Conservation (phyloP, 2,797 vertebrate species). For the Sternarchorhynchus goeldii region DNA sequence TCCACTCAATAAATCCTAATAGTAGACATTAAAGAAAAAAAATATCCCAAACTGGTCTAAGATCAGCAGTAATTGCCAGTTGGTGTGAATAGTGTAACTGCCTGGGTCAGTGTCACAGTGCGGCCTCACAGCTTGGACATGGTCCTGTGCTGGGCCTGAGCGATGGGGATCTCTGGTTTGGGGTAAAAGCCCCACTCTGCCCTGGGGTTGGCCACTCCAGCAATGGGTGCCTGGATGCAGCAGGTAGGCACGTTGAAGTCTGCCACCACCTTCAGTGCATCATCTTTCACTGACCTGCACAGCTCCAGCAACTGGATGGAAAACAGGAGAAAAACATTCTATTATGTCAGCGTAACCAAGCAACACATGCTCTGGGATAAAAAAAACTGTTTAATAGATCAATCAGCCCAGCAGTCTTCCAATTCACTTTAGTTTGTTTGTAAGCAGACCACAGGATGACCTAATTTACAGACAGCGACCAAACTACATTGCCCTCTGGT, state of each 20-base stretch:
- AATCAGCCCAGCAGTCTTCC: not conserved
- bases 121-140: constrained; percentile 59
- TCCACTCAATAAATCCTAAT: not conserved
- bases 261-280: constrained; percentile 65
- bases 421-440: not conserved
- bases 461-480: not conserved
- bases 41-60: not conserved
- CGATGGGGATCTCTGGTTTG: constrained; percentile 12
- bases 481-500: constrained; percentile 24
- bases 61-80: not conserved
- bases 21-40: not conserved
- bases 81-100: not conserved
- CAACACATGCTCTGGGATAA: not conserved
- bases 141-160: constrained; percentile 22
- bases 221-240: constrained; percentile 65
- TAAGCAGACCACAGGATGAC: not conserved
- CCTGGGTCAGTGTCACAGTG: not conserved
- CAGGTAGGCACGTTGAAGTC: constrained; percentile 68
- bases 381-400: not conserved
- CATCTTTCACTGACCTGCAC: constrained; percentile 65
- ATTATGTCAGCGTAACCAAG: not conserved
- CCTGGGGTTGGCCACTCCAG: constrained; percentile 59
- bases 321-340: constrained; percentile 30
- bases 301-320: constrained; percentile 69
- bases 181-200: constrained; percentile 67